phyloP scores from a whole-genome alignment of 1,140 invertebrate genomes.

The Antheraea pernyi region DNA sequence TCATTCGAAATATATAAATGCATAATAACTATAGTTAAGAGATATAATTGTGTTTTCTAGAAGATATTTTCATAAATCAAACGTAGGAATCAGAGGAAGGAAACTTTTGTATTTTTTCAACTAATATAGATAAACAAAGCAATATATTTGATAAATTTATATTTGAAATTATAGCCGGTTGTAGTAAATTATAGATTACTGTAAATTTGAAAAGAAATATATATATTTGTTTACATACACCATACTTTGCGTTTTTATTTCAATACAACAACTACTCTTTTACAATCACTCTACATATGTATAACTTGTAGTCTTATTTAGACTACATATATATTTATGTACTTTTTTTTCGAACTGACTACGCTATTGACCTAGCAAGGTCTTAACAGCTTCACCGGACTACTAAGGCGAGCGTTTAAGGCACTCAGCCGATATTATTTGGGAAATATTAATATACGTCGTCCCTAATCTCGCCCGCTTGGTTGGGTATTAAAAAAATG shows the following conservation, averaged over 20 bases:
- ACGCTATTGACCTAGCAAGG: no score
- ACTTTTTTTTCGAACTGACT: no score
- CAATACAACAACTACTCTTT: background rate
- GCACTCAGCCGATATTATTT: no score
- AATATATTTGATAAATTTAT: constrained; percentile 72
- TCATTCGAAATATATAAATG: constrained; percentile 55
- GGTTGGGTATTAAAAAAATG: no score
- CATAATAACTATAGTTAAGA: constrained; percentile 66
- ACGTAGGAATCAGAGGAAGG: constrained; percentile 36
- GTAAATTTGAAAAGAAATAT: constrained; percentile 67
- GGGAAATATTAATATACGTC: no score
- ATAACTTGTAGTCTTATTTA: no score
- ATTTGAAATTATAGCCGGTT: constrained; percentile 54
- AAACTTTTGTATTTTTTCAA: constrained; percentile 78
- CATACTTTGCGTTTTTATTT: constrained; percentile 52
- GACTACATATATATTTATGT: no score
- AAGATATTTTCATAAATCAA: constrained; percentile 62
- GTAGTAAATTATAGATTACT: constrained; percentile 64
- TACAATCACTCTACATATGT: no score
- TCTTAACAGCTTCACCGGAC: no score
- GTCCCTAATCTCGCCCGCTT: no score
- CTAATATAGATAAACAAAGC: constrained; percentile 54
- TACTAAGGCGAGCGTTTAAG: no score
- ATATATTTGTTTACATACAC: constrained; percentile 75
- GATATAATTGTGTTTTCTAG: constrained; percentile 74